Evolutionary conservation across 64 coral and sea anemone genomes (phyloP).

Genomic region (Montipora foliosa): DNA sequence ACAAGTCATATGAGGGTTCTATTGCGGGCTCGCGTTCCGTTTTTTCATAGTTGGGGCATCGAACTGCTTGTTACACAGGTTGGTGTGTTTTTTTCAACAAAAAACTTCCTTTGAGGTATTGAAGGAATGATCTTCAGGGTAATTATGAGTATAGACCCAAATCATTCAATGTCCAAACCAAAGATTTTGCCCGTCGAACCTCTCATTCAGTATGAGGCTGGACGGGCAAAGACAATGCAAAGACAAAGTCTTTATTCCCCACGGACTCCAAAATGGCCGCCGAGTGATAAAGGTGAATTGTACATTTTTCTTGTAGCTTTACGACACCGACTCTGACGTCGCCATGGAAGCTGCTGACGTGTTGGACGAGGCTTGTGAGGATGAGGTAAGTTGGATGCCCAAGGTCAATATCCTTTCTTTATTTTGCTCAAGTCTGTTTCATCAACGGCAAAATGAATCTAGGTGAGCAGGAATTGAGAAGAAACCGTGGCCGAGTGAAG

Average conservation of each 20-base stretch:
- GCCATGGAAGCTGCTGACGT: conserved; percentile 94
- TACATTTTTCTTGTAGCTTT: conserved; percentile 73
- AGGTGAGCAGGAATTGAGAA: no score
- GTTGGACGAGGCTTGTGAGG: conserved; percentile 96
- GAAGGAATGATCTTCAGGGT: not conserved
- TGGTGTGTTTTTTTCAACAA: not conserved
- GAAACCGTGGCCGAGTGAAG: no score
- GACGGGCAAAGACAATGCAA: no score
- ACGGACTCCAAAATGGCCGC: no score
- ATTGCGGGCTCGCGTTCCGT: conserved; percentile 86
- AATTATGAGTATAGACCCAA: not conserved
- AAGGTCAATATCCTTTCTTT: no score
- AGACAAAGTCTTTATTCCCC: no score
- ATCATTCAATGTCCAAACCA: no score
- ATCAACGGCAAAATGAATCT: no score
- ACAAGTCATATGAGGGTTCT: conserved; percentile 94
- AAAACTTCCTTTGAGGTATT: not conserved
- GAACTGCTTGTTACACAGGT: conserved; percentile 97
- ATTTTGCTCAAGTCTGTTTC: no score
- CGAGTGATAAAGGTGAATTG: no score
- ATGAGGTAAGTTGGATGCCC: conserved; percentile 74
- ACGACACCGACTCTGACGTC: conserved; percentile 86
- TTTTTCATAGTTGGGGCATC: conserved; percentile 98
- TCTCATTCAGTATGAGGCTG: no score
- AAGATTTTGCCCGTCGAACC: no score